Percentiles rank a stretch among this genome's conserved stretches.
These are phyloP conservation scores for Diadema setosum DNA, from an alignment of 35 echinoderm and acorn worm genomes.

Conservation along the genomic window DNA sequence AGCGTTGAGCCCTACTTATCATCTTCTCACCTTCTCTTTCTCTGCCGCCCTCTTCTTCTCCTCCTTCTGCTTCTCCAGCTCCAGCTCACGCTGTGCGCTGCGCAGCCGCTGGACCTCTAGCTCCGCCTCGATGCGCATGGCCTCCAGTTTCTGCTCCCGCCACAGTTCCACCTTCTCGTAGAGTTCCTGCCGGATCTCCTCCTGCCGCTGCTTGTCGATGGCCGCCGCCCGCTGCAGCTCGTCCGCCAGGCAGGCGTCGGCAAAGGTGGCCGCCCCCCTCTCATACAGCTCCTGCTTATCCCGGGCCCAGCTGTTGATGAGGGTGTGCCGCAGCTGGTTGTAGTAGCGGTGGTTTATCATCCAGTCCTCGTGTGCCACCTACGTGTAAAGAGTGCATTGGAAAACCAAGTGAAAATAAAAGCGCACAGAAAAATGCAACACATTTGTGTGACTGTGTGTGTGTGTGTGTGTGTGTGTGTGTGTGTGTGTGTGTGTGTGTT, in stretches of 20 bases:
- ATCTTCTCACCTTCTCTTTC: slow-evolving; percentile 89
- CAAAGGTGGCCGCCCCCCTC: slow-evolving; percentile 75
- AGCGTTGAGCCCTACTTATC: too few species aligned
- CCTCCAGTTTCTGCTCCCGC: slow-evolving; percentile 80
- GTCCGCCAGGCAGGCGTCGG: slow-evolving; percentile 78
- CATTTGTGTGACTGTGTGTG: not conserved
- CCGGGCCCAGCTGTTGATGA: slow-evolving; percentile 75
- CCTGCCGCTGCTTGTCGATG: slow-evolving; percentile 71
- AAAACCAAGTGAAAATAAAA: too few species aligned
- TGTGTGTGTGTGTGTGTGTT: too few species aligned
- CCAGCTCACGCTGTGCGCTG: slow-evolving; percentile 40
- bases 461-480: too few species aligned
- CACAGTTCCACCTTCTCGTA: slow-evolving; percentile 74
- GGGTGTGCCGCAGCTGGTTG: slow-evolving; percentile 50
- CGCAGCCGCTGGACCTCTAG: slow-evolving; percentile 41
- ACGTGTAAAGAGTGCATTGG: too few species aligned
- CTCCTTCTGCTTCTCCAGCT: slow-evolving; percentile 48
- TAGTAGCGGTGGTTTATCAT: slow-evolving; percentile 51
- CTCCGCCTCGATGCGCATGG: slow-evolving; percentile 64
- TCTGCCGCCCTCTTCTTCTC: slow-evolving; percentile 63
- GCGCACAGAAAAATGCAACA: not conserved
- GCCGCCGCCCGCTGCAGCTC: slow-evolving; percentile 59
- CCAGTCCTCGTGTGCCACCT: slow-evolving; percentile 94
- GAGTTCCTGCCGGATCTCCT: slow-evolving; percentile 64
- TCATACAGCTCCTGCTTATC: slow-evolving; percentile 82